Percentiles rank a stretch among this genome's conserved stretches.
Conservation (phyloP, 2,888 invertebrate species). For the Drosophila koepferae region DNA sequence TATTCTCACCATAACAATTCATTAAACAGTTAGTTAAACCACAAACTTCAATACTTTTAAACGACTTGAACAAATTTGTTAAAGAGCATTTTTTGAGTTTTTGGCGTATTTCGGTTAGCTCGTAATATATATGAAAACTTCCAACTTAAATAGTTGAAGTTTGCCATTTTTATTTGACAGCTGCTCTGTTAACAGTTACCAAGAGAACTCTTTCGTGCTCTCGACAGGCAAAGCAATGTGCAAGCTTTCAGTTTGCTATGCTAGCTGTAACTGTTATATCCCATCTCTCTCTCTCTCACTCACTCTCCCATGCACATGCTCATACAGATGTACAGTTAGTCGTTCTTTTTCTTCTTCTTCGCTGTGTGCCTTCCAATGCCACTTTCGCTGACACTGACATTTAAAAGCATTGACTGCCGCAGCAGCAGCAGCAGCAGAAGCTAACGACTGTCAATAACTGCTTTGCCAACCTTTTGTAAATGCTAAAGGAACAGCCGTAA, state of each 20-base stretch:
- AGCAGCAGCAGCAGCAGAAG: constrained; percentile 26
- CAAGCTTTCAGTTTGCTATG: constrained; percentile 35
- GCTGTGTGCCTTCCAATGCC: constrained; percentile 31
- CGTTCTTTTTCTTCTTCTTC: constrained; percentile 8
- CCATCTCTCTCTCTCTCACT: not conserved
- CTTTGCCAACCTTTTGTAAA: constrained; percentile 29
- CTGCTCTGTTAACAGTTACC: constrained; percentile 17
- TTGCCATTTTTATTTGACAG: constrained; percentile 37
- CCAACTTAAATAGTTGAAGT: constrained; percentile 25
- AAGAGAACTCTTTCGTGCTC: constrained; percentile 4
- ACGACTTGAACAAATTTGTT: not conserved
- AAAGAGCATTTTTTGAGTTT: not conserved
- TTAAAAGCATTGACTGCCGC: constrained; percentile 60
- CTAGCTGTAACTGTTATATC: constrained; percentile 26
- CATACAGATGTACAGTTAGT: constrained; percentile 21
- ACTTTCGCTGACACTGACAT: constrained; percentile 76
- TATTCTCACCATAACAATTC: not conserved
- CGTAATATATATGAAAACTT: constrained; percentile 4
- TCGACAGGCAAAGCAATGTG: constrained; percentile 31
- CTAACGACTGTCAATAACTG: constrained; percentile 61
- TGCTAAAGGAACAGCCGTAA: constrained; percentile 29
- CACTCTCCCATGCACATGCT: not conserved
- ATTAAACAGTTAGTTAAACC: not conserved
- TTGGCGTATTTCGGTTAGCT: not conserved
- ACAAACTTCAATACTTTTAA: not conserved